Percentiles rank a stretch among this genome's conserved stretches.
phyloP scores from a whole-genome alignment of 2,113 vertebrate genomes.

The Zosterops lateralis region DNA sequence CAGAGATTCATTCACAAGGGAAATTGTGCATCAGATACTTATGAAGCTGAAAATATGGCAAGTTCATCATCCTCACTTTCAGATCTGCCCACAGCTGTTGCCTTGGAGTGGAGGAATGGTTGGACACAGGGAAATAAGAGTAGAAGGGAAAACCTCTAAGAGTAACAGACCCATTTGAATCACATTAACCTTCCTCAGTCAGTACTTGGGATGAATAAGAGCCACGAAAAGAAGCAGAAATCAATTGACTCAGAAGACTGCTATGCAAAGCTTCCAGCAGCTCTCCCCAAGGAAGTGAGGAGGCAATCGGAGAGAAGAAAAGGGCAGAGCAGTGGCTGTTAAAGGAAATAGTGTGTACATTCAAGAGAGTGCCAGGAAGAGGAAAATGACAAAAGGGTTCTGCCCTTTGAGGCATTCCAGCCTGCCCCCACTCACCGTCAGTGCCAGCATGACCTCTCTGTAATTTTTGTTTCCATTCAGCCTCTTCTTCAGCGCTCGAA shows the following conservation, averaged over 20 bases:
- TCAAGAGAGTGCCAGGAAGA: conserved; percentile 23
- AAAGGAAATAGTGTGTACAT: not conserved
- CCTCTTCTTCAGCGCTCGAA: conserved; percentile 94
- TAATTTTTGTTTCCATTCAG: conserved; percentile 96
- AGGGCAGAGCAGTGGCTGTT: conserved; percentile 18
- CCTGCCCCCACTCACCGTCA: conserved; percentile 84
- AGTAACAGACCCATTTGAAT: not conserved
- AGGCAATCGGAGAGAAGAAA: conserved; percentile 34
- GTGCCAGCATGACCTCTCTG: conserved; percentile 94
- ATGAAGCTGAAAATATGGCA: conserved; percentile 15
- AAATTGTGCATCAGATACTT: conserved; percentile 36
- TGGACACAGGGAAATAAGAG: not conserved
- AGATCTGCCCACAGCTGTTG: not conserved
- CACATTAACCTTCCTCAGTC: not conserved
- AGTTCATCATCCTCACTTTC: conserved; percentile 27
- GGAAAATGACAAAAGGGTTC: conserved; percentile 10
- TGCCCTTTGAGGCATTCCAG: conserved; percentile 27
- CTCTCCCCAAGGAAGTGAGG: conserved; percentile 6
- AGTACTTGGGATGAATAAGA: not conserved
- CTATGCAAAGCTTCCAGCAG: conserved; percentile 24
- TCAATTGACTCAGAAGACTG: not conserved
- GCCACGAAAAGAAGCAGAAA: not conserved
- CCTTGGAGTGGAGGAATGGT: not conserved
- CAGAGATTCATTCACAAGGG: conserved; percentile 31
- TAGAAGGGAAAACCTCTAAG: not conserved